Evolutionary conservation across 2,113 vertebrate genomes (phyloP), one percentile per base, ranked within the genome.

Genomic region (Natator depressus): DNA sequence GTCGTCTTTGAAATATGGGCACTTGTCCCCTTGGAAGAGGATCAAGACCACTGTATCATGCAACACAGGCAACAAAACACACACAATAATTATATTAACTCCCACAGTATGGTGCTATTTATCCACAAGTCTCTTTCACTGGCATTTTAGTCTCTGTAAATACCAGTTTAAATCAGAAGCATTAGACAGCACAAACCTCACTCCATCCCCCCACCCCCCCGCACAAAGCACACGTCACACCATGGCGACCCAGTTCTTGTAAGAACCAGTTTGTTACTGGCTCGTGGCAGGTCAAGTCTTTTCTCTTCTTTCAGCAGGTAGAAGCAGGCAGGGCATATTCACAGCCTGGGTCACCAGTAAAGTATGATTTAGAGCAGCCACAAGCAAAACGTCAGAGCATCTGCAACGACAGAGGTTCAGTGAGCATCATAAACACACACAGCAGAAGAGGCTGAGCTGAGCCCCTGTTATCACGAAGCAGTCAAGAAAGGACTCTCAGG

Each of bases 311-410:
- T 87, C 87, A 69, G 89, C 0, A 0, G 89, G 54, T 72, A 53
- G 86, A 87, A 89, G 93, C 50, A 91, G 81, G 49, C 85, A 80
- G 79, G 35, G 31, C 0, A 50, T 46, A 84, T 25, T 38, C 79
- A 49, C 24, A 49, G 87, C 90, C 91, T 85, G 38, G 6, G 76
- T 55, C 42, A 65, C 24, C 84, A 5, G 69, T 50, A 87, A 88
- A 87, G 87, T 24, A 85, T 1, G 0, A 93, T 82, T 89, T 96
- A 96, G 85, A 97, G 91, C 93, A 84, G 54, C 69, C 83, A 81
- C 80, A 96, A 97, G 95, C 95, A 87, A 31, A 0, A 89, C 93
- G 84, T 97, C 87, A 90, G 80, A 92, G 93, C 82, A 81, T 96
- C 93, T 94, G 88, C 89, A 87, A 78, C 50, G 91, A 94, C 57